These are phyloP conservation scores for Limonius californicus DNA, from an alignment of 1,140 invertebrate species.

Conservation along the genomic window DNA sequence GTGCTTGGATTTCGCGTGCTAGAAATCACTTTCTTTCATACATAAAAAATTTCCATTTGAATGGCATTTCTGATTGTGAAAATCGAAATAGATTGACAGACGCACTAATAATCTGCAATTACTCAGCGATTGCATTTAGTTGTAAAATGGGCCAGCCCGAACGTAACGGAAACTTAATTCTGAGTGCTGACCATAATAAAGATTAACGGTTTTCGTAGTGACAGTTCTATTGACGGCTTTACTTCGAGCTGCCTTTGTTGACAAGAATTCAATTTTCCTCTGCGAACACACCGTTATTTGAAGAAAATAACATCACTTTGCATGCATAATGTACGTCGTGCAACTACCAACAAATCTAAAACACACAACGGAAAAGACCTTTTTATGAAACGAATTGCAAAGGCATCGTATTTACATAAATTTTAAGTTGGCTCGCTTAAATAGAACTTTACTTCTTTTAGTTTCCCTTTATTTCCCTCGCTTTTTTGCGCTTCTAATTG, in stretches of 20 bases:
- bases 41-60: too few relatives aligned
- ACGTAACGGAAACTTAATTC: too few relatives aligned
- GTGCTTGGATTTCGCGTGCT: too few relatives aligned
- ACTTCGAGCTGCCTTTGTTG: background rate
- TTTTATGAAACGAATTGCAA: constrained; percentile 6
- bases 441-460: constrained; percentile 9
- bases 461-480: background rate
- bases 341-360: constrained; percentile 8
- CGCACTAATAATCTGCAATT: too few relatives aligned
- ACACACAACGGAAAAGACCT: constrained; percentile 8
- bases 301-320: constrained; percentile 10
- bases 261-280: constrained; percentile 5
- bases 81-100: too few relatives aligned
- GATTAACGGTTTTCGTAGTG: background rate
- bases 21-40: too few relatives aligned
- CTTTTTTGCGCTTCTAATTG: constrained; percentile 1
- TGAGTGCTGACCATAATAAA: background rate
- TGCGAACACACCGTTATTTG: constrained; percentile 5
- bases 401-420: constrained; percentile 9
- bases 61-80: too few relatives aligned
- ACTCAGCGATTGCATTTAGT: too few relatives aligned
- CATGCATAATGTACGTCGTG: background rate
- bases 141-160: too few relatives aligned
- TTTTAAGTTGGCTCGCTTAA: constrained; percentile 8
- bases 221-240: background rate